phyloP scores from a whole-genome alignment of 2,888 invertebrate genomes.

The Cataglyphis rosenhaueri region DNA sequence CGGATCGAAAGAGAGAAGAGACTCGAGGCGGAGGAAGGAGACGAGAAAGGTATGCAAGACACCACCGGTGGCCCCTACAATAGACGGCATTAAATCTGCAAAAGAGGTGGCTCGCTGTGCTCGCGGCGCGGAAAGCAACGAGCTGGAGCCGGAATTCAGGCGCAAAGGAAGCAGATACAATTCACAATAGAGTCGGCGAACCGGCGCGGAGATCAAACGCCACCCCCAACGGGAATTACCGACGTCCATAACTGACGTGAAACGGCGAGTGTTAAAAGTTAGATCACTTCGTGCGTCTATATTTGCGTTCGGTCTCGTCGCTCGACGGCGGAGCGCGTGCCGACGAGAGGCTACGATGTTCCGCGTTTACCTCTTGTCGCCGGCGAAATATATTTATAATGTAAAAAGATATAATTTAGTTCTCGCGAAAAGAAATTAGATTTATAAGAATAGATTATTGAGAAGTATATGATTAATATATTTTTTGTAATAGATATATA shows the following conservation, averaged over 20 bases:
- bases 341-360: not conserved
- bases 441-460: not conserved
- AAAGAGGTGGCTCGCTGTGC: conserved; percentile 74
- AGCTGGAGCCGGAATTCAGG: conserved; percentile 66
- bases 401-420: not conserved
- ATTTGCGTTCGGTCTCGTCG: conserved; percentile 13
- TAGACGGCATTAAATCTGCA: conserved; percentile 82
- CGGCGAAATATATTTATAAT: not conserved
- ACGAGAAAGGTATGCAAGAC: conserved; percentile 78
- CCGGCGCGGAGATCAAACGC: conserved; percentile 85
- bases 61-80: conserved; percentile 74
- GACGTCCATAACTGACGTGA: conserved; percentile 78
- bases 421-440: not conserved
- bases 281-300: conserved; percentile 51
- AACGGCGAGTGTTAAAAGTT: conserved; percentile 73
- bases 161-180: conserved; percentile 83
- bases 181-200: conserved; percentile 84
- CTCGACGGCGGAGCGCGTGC: conserved; percentile 5
- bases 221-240: conserved; percentile 68
- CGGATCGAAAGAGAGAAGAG: conserved; percentile 40
- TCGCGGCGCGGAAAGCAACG: conserved; percentile 53
- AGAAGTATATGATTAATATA: not conserved
- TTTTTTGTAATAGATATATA: not conserved
- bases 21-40: conserved; percentile 66
- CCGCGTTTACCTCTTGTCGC: not conserved